Base-by-base conservation (phyloP, 2,113 vertebrate genomes). In the Spea bombifrons region DNA sequence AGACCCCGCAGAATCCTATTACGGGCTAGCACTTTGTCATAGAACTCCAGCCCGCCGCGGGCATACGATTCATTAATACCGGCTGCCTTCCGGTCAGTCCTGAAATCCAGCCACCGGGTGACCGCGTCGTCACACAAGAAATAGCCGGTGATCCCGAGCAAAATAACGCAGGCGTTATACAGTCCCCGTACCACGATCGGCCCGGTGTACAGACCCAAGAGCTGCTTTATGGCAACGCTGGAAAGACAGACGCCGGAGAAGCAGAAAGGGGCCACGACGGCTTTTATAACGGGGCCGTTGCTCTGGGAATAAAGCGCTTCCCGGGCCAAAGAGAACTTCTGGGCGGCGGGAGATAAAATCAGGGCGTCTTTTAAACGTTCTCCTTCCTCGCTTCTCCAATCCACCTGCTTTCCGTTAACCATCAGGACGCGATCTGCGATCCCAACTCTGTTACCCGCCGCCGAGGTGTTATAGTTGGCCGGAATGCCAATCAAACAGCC, bases 11-110 rank as follows among this genome's bases (percentile, higher is more conserved):
- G 84, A 10, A 85, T 91, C 83, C 86, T 88, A 83, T 98, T 98
- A 71, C 93, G 88, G 0, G 83, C 86, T 76, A 99, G 83, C 79
- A 97, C 88, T 86, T 96, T 96, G 71, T 96, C 89, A 3, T 98
- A 99, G 86, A 98, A 99, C 85, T 99, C 96, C 9, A 97, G 86
- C 3, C 95, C 96, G 4, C 96, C 96, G 17, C 57, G 87, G 77
- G 94, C 91, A 0, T 97, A 98, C 68, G 88, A 86, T 5, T 59
- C 44, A 7, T 96, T 97, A 75, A 98, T 55, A 3, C 84, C 46
- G 0, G 96, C 96, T 0, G 93, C 93, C 3, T 17, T 87, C 0
- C 78, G 88, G 88, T 98, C 96, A 0, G 93, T 87, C 78, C 78
- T 88, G 66, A 90, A 94, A 87, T 99, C 96, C 50, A 94, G 75